A percentile compares a stretch with the other conserved stretches of the same genome.
These are phyloP conservation scores for Micromussa lordhowensis DNA, from an alignment of 92 coral and sea anemone genomes.

Conservation along the genomic window DNA sequence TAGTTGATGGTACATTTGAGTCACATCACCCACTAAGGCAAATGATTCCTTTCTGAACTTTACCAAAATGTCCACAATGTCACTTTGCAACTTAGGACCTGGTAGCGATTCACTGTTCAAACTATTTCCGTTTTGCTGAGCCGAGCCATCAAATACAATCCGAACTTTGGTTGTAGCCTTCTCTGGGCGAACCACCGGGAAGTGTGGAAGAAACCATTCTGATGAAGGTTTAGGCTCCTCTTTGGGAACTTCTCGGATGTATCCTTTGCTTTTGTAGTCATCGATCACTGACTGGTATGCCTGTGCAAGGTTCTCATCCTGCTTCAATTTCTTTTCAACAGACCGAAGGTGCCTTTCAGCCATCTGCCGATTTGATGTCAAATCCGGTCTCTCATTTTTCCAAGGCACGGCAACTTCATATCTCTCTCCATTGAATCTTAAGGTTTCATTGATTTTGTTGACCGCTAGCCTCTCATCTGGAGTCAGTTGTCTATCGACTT, in stretches of 20 bases:
- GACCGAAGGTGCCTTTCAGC: too few relatives aligned
- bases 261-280: conserved; percentile 43
- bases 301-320: too few relatives aligned
- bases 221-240: conserved; percentile 61
- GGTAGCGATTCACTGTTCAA: too few relatives aligned
- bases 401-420: too few relatives aligned
- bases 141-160: too few relatives aligned
- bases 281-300: background rate
- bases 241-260: conserved; percentile 50
- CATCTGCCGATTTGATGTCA: too few relatives aligned
- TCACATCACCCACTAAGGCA: conserved; percentile 23
- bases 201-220: conserved; percentile 55
- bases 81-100: conserved; percentile 54
- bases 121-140: too few relatives aligned
- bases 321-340: too few relatives aligned
- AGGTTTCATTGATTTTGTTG: too few relatives aligned
- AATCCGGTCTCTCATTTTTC: too few relatives aligned
- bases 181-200: background rate
- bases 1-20: conserved; percentile 64
- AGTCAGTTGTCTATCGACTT: conserved; percentile 33
- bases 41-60: conserved; percentile 47
- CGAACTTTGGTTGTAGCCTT: too few relatives aligned
- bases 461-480: background rate
- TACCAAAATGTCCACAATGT: conserved; percentile 48
- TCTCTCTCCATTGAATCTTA: too few relatives aligned